Evolutionary conservation across 37 sponge, comb jelly and placozoan species (phyloP).

Genomic region (Theonella swinhoei): DNA sequence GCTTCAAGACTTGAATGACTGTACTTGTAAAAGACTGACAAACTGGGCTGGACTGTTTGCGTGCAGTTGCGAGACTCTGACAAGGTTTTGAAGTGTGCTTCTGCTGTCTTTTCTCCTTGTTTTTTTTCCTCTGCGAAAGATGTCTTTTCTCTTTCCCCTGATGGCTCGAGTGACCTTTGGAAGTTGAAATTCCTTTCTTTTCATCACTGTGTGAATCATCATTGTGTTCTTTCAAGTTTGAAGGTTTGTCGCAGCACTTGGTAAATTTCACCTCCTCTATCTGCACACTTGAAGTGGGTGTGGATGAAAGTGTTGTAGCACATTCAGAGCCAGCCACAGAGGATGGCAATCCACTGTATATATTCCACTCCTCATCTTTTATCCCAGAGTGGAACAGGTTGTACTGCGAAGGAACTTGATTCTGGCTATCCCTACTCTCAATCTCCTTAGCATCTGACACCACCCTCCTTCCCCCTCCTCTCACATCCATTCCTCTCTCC

Average conservation of each 20-base stretch:
- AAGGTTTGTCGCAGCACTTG: neutral
- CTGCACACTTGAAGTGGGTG: slow-evolving; percentile 6
- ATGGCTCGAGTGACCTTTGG: neutral
- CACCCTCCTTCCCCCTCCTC: no score
- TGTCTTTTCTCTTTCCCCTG: neutral
- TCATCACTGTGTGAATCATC: neutral
- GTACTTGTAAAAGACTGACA: neutral
- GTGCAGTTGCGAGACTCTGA: no score
- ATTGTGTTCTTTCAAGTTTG: neutral
- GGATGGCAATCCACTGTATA: neutral
- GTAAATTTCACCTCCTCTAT: slow-evolving; percentile 1
- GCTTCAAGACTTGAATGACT: neutral
- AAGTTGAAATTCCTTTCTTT: neutral
- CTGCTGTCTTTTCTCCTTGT: neutral
- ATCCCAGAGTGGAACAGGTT: slow-evolving; percentile 60
- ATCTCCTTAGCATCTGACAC: neutral
- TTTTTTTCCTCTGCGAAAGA: neutral
- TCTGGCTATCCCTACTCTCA: no score
- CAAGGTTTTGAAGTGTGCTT: neutral
- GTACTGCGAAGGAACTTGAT: slow-evolving; percentile 45
- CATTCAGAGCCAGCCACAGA: neutral
- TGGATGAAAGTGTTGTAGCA: neutral
- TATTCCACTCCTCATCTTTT: neutral
- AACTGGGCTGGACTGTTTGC: neutral
- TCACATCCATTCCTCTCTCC: neutral